Conservation (phyloP, 2,888 invertebrate species). For the Sinodicranocentrus sp. region DNA sequence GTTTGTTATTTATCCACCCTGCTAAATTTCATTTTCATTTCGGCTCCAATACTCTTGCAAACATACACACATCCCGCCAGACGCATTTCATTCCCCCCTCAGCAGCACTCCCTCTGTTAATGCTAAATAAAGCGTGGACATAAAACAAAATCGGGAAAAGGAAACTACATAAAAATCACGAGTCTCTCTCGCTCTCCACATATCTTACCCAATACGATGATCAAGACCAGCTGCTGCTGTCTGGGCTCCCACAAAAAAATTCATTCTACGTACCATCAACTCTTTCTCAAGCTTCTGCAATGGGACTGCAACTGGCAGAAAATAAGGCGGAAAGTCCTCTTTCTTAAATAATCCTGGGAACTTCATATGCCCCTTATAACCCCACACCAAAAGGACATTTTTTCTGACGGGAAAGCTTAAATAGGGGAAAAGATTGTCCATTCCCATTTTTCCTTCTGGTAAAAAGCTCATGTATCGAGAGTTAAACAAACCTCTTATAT, state of each 20-base stretch:
- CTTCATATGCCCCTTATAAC: slow-evolving; percentile 10
- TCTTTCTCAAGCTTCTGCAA: slow-evolving; percentile 25
- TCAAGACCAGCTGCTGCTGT: slow-evolving; percentile 37
- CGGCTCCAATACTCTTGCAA: no score
- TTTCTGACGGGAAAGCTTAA: slow-evolving; percentile 37
- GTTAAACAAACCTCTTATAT: background rate
- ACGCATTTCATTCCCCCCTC: slow-evolving; percentile 54
- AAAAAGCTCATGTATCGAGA: background rate
- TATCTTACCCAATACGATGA: slow-evolving; percentile 10
- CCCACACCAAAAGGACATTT: background rate
- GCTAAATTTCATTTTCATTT: slow-evolving; percentile 24
- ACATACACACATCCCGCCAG: background rate
- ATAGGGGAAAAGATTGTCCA: slow-evolving; percentile 50
- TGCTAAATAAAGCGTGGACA: slow-evolving; percentile 66
- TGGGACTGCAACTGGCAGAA: slow-evolving; percentile 44
- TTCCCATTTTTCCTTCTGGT: background rate
- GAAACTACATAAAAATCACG: slow-evolving; percentile 67
- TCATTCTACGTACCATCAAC: slow-evolving; percentile 43
- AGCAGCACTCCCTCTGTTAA: slow-evolving; percentile 41
- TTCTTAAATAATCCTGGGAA: slow-evolving; percentile 51
- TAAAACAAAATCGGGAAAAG: slow-evolving; percentile 58
- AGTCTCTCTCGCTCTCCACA: slow-evolving; percentile 20
- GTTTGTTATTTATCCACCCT: slow-evolving; percentile 45
- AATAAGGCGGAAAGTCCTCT: slow-evolving; percentile 4
- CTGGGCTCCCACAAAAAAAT: slow-evolving; percentile 37